Evolutionary conservation across 1,140 invertebrate genomes (phyloP).

Genomic region (Protaetia brevitarsis): DNA sequence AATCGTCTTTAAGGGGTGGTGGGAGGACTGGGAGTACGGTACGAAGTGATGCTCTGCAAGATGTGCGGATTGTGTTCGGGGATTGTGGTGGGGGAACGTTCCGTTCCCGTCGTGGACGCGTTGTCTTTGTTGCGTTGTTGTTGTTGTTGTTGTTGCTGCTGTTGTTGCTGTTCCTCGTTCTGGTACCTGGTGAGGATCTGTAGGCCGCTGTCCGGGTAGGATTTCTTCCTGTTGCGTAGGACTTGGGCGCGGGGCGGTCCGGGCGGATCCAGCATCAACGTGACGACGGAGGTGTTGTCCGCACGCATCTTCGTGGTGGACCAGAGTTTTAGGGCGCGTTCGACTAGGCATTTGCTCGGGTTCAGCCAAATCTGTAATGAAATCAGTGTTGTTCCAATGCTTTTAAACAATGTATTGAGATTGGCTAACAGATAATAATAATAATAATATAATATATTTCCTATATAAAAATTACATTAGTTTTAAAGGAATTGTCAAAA

Average conservation of each 20-base stretch:
- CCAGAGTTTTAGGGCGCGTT: constrained; percentile 78
- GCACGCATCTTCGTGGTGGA: constrained; percentile 77
- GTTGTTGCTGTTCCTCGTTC: background rate
- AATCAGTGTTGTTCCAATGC: no score
- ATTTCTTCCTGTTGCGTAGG: constrained; percentile 48
- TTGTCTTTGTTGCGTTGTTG: no score
- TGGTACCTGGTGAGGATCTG: constrained; percentile 39
- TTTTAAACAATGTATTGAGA: no score
- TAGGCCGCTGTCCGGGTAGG: constrained; percentile 39
- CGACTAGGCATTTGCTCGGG: constrained; percentile 86
- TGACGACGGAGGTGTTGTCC: constrained; percentile 94
- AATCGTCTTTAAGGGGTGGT: background rate
- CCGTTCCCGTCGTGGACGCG: background rate
- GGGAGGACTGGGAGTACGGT: background rate
- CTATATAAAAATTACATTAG: no score
- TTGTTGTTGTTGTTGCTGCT: no score
- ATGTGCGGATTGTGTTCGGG: background rate
- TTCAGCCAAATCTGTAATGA: constrained; percentile 74
- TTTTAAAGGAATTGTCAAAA: no score
- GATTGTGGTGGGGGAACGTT: background rate
- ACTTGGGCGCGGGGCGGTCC: constrained; percentile 72
- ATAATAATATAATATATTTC: no score
- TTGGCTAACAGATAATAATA: no score
- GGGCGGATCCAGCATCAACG: constrained; percentile 87
- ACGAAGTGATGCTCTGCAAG: constrained; percentile 18